These are phyloP conservation scores for Oligia latruncula DNA, from an alignment of 2,888 invertebrate species.

Conservation along the genomic window DNA sequence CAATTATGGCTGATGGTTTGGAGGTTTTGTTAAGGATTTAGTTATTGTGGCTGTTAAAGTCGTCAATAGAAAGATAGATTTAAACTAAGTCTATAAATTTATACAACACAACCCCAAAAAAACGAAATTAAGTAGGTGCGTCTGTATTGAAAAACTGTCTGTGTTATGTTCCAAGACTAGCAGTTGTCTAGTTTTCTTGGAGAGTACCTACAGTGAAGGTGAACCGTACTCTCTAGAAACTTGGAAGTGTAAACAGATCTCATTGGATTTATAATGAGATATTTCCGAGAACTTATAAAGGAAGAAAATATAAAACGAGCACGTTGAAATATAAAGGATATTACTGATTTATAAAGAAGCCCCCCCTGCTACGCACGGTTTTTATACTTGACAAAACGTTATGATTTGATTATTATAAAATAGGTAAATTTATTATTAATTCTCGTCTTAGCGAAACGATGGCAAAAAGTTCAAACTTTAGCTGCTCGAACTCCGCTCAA, in stretches of 20 bases:
- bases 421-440: background rate
- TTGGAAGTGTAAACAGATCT: conserved; percentile 36
- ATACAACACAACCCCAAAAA: background rate
- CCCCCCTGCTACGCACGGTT: background rate
- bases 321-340: background rate
- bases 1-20: background rate
- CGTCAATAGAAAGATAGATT: background rate
- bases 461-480: background rate
- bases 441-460: background rate
- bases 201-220: background rate
- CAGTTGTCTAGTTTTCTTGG: background rate
- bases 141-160: background rate
- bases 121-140: too few relatives aligned
- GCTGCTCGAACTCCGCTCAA: background rate
- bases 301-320: background rate
- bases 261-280: conserved; percentile 40
- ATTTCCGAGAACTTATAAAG: background rate
- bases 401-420: background rate
- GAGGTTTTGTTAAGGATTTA: background rate
- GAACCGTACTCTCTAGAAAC: background rate
- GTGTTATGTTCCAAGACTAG: background rate
- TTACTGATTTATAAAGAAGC: background rate
- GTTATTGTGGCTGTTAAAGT: background rate
- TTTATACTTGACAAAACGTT: background rate
- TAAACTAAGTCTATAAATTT: background rate